These are phyloP conservation scores for Leptocoma aspasia DNA, from an alignment of 2,113 vertebrate species.

Conservation along the genomic window DNA sequence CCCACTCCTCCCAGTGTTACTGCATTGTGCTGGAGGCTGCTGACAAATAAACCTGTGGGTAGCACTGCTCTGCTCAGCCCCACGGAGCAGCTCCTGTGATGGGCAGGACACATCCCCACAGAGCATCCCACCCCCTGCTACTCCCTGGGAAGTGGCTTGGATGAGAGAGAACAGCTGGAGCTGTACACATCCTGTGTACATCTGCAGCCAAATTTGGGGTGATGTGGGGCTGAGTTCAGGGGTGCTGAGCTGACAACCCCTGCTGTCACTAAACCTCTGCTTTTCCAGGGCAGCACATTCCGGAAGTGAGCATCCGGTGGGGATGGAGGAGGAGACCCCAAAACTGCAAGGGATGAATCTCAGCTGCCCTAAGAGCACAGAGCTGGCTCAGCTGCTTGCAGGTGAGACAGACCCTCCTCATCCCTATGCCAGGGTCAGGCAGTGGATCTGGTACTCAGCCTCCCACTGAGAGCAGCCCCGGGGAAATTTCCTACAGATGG, in stretches of 20 bases:
- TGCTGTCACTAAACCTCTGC: background rate
- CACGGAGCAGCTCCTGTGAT: rapidly evolving
- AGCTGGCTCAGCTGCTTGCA: background rate
- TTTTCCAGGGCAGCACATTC: background rate
- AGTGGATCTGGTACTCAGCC: background rate
- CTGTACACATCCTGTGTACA: background rate
- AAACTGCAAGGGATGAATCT: background rate
- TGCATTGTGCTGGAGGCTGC: rapidly evolving
- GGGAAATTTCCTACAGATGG: background rate
- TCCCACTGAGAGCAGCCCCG: background rate
- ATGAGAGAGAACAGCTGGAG: background rate
- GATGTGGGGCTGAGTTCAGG: rapidly evolving
- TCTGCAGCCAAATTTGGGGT: background rate
- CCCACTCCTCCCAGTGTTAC: rapidly evolving
- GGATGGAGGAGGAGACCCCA: background rate
- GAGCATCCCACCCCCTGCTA: rapidly evolving
- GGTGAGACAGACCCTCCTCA: background rate
- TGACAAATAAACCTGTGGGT: rapidly evolving
- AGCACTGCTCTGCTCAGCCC: background rate
- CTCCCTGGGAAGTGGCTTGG: rapidly evolving
- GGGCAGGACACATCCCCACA: rapidly evolving
- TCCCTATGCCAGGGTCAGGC: background rate
- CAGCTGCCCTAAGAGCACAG: background rate
- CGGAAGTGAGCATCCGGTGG: rapidly evolving
- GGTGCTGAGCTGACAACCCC: too few species aligned